Conservation (phyloP, 2,888 invertebrate genomes). For the Cheilosia scutellata region DNA sequence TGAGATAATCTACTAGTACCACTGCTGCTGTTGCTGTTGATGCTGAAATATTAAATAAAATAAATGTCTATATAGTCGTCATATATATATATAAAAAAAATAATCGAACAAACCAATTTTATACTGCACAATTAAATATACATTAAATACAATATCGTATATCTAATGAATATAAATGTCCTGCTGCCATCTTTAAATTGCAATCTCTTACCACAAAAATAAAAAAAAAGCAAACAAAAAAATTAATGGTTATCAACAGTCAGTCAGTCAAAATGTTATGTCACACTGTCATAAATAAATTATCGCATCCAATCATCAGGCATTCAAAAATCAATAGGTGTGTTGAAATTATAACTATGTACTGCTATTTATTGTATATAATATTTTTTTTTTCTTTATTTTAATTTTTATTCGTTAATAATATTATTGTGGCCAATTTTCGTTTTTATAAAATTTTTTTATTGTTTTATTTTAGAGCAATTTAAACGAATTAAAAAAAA, state of each 20-base stretch:
- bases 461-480: constrained; percentile 21
- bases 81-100: constrained; percentile 45
- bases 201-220: constrained; percentile 40
- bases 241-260: constrained; percentile 61
- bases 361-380: constrained; percentile 47
- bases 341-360: constrained; percentile 52
- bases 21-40: constrained; percentile 83
- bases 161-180: constrained; percentile 56
- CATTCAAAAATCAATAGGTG: constrained; percentile 71
- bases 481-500: neutral
- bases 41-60: constrained; percentile 67
- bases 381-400: constrained; percentile 26
- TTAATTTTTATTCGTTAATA: constrained; percentile 31
- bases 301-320: constrained; percentile 46
- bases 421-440: constrained; percentile 45
- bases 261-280: constrained; percentile 54
- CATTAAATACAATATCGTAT: constrained; percentile 36
- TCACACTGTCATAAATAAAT: constrained; percentile 35
- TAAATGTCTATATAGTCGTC: constrained; percentile 72
- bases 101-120: constrained; percentile 57
- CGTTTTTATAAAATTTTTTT: constrained; percentile 11
- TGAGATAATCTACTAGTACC: constrained; percentile 83
- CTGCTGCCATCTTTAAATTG: constrained; percentile 73
- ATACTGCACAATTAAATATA: constrained; percentile 62
- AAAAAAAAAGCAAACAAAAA: neutral